Evolutionary conservation across 1,140 invertebrate species (phyloP).

Genomic region (Steinernema khuongi): DNA sequence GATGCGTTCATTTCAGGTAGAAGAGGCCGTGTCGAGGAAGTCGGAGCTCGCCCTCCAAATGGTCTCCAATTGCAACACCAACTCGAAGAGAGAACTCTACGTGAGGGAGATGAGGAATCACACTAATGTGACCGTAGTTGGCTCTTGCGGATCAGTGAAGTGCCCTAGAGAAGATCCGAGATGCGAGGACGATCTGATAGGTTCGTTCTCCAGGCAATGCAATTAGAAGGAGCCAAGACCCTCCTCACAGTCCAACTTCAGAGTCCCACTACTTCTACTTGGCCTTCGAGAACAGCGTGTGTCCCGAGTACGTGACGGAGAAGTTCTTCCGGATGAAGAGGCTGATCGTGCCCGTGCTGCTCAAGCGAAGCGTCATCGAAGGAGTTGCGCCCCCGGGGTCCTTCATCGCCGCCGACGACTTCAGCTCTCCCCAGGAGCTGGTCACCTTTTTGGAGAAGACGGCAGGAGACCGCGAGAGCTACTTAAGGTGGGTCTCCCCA

Average conservation of each 20-base stretch:
- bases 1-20: neutral
- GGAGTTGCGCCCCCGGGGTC: conserved; percentile 57
- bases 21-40: neutral
- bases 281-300: conserved; percentile 93
- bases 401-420: conserved; percentile 60
- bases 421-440: conserved; percentile 50
- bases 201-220: conserved; percentile 60
- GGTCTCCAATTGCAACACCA: conserved; percentile 66
- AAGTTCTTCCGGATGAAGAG: conserved; percentile 70
- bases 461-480: neutral
- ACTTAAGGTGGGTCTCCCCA: neutral
- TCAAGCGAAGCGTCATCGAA: conserved; percentile 23
- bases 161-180: neutral
- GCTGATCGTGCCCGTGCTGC: conserved; percentile 33
- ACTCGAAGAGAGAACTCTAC: conserved; percentile 64
- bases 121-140: conserved; percentile 69
- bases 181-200: neutral
- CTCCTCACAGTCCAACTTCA: neutral
- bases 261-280: conserved; percentile 88
- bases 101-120: conserved; percentile 64
- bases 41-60: conserved; percentile 44
- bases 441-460: conserved; percentile 51
- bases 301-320: conserved; percentile 89
- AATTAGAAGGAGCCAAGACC: conserved; percentile 71
- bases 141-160: conserved; percentile 63